Conservation (phyloP, 2,888 invertebrate genomes). For the Meteorus colon region DNA sequence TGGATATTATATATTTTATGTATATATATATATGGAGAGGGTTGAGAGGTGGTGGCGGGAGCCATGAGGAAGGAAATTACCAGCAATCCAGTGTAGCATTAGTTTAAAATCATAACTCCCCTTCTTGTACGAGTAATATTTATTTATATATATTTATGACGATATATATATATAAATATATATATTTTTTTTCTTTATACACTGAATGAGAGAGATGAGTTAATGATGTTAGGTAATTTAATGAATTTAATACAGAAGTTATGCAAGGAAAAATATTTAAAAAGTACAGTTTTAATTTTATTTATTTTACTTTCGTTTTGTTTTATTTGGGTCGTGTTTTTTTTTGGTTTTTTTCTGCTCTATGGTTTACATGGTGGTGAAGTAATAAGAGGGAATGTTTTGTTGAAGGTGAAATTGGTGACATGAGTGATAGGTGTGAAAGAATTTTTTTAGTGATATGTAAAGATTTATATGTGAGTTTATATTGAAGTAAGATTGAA, state of each 20-base stretch:
- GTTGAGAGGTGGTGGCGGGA: slow-evolving; percentile 12
- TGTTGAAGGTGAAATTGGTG: slow-evolving; percentile 31
- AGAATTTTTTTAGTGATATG: slow-evolving; percentile 1
- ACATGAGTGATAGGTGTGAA: slow-evolving; percentile 29
- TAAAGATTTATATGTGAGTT: too few species aligned
- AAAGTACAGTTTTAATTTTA: slow-evolving; percentile 13
- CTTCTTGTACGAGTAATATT: slow-evolving; percentile 9
- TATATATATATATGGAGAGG: neutral
- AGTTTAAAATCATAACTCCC: slow-evolving; percentile 43
- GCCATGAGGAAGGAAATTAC: slow-evolving; percentile 42
- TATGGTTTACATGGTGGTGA: too few species aligned
- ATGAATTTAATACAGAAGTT: slow-evolving; percentile 10
- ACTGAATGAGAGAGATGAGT: neutral
- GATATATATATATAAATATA: slow-evolving; percentile 3
- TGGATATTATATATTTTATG: neutral
- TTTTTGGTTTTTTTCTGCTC: slow-evolving; percentile 18
- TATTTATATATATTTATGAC: neutral
- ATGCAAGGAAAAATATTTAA: neutral
- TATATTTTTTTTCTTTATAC: neutral
- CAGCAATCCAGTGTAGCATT: slow-evolving; percentile 41
- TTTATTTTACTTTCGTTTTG: slow-evolving; percentile 28
- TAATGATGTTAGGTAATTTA: neutral
- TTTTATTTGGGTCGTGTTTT: slow-evolving; percentile 25
- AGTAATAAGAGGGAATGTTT: neutral
- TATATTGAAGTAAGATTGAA: too few species aligned